Evolutionary conservation across 2,888 invertebrate genomes (phyloP), one percentile per base, ranked within the genome.

Genomic region (Cerastoderma edule): DNA sequence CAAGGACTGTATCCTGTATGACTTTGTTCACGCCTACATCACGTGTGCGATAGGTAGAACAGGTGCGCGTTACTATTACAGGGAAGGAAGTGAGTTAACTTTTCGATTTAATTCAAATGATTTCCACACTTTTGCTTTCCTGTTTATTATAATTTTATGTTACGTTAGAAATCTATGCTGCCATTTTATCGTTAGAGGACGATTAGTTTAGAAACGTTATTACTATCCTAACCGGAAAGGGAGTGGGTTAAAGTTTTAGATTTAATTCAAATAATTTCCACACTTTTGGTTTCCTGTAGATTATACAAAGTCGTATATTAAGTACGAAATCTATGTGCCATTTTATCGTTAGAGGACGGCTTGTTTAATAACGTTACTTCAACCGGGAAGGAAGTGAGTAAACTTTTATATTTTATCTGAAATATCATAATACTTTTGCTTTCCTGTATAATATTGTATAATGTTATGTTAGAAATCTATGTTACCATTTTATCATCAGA

Each of bases 31-130:
- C 22, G 57, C 0, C 3, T 16, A 13, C 3, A 30, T n/a, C 5
- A 28, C 2, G 3, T 57, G 57, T 22, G 28, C n/a, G n/a, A n/a
- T 10, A 57, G 8, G 28, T 5, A n/a, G n/a, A 28, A 28, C 57
- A 22, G 57, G 57, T 28, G 24, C 57, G 2, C 32, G 33, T 33
- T 57, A 57, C 33, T 57, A 32, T 57, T 57, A 32, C 30, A 16
- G 32, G 3, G 32, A 57, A 5, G 57, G 57, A 57, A 28, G 53
- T 53, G n/a, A 10, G 48, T 6, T 39, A 16, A 39, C 16, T 39
- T 39, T 8, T 13, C n/a, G n/a, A n/a, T n/a, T n/a, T n/a, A 39
- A 16, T 39, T 16, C 39, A 39, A 8, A 8, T 39, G 39, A 16
- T 13, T 13, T 13, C 39, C 39, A 16, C 8, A 39, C 16, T 13